phyloP scores from a whole-genome alignment of 2,888 invertebrate genomes.

The Cynaeus angustus region DNA sequence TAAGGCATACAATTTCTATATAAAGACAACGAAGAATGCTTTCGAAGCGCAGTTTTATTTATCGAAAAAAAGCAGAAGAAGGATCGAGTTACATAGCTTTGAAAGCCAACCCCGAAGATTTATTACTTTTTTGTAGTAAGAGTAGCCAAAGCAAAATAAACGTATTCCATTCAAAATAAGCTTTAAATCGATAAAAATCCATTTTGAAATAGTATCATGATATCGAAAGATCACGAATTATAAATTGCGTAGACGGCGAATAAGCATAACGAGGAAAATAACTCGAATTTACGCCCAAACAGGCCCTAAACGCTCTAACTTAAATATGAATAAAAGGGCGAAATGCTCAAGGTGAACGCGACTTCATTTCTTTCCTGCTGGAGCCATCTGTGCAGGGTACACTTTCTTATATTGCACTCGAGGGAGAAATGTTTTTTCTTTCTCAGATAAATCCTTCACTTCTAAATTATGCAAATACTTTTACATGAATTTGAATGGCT shows the following conservation, averaged over 20 bases:
- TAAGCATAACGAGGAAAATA: slow-evolving; percentile 26
- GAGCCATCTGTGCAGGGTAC: slow-evolving; percentile 46
- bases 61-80: slow-evolving; percentile 15
- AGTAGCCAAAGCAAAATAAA: slow-evolving; percentile 26
- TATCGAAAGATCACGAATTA: slow-evolving; percentile 14
- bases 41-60: slow-evolving; percentile 16
- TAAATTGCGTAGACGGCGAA: slow-evolving; percentile 12
- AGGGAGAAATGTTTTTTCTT: slow-evolving; percentile 41
- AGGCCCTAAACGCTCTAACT: slow-evolving; percentile 35
- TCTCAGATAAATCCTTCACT: slow-evolving; percentile 47
- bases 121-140: slow-evolving; percentile 34
- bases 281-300: slow-evolving; percentile 36
- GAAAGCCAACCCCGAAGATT: slow-evolving; percentile 23
- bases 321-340: slow-evolving; percentile 46
- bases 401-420: slow-evolving; percentile 45
- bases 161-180: slow-evolving; percentile 10
- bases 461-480: slow-evolving; percentile 50
- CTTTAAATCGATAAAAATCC: slow-evolving; percentile 11
- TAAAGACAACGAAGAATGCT: not conserved
- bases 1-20: not conserved
- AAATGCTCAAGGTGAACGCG: slow-evolving; percentile 37
- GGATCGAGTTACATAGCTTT: slow-evolving; percentile 34
- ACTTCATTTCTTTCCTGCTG: slow-evolving; percentile 46
- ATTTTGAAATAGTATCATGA: slow-evolving; percentile 27
- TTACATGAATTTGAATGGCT: slow-evolving; percentile 48